Conservation (phyloP, 2,888 invertebrate genomes). For the Lottia gigantea region DNA sequence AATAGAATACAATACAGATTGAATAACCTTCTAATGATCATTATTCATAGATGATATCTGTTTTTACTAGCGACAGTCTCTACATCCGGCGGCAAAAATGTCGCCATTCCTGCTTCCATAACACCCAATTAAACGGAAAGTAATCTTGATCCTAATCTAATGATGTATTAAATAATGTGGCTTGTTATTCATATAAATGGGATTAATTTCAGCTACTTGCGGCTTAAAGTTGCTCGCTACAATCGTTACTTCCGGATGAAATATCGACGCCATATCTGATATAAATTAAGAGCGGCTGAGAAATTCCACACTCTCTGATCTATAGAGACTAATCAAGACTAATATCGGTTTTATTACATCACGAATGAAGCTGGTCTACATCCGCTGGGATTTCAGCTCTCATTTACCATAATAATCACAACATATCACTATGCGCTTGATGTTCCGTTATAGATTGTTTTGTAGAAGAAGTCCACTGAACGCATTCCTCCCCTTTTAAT, state of each 20-base stretch:
- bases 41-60: too few species aligned
- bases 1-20: too few species aligned
- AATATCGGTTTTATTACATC: background rate
- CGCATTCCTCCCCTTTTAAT: too few species aligned
- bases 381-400: background rate
- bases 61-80: background rate
- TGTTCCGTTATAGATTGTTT: background rate
- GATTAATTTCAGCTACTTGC: background rate
- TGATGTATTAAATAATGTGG: background rate
- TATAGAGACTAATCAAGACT: background rate
- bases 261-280: conserved; percentile 4
- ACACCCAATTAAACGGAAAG: conserved; percentile 1
- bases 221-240: background rate
- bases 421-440: background rate
- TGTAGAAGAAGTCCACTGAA: too few species aligned
- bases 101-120: background rate
- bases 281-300: background rate
- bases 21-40: too few species aligned
- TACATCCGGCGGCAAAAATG: conserved; percentile 4
- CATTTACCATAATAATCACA: background rate
- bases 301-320: conserved; percentile 6
- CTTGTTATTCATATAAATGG: conserved; percentile 5
- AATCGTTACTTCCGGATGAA: conserved; percentile 5
- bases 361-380: background rate
- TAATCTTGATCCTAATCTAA: background rate